A percentile compares a stretch with the other conserved stretches of the same genome.
These are phyloP conservation scores for Ptychobarbus kaznakovi DNA, from an alignment of 2,797 vertebrate species.

Conservation along the genomic window DNA sequence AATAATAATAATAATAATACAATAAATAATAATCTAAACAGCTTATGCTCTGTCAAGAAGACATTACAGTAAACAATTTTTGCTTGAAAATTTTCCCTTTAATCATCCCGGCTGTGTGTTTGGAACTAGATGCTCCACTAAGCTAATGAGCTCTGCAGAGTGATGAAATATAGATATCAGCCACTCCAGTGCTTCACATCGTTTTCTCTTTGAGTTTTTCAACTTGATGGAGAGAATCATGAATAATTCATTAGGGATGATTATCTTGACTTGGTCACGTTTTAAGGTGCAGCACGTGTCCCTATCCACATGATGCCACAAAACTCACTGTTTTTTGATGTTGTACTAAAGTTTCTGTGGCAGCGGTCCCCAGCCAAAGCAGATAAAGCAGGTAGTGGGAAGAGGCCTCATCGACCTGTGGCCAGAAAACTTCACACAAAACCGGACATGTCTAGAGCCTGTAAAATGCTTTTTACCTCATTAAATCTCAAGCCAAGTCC, in stretches of 20 bases:
- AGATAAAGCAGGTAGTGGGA: neutral
- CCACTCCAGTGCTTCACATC: neutral
- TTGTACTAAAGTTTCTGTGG: neutral
- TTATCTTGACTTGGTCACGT: slow-evolving; percentile 27
- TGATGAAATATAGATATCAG: slow-evolving; percentile 50
- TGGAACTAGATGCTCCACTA: neutral
- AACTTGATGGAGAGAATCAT: slow-evolving; percentile 14
- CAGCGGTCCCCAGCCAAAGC: neutral
- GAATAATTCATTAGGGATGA: slow-evolving; percentile 37
- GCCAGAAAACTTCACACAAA: neutral
- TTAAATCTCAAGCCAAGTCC: neutral
- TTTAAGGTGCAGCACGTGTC: slow-evolving; percentile 27
- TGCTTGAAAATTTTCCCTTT: neutral
- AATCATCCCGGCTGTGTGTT: neutral
- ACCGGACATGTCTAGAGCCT: neutral
- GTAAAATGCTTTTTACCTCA: slow-evolving; percentile 1
- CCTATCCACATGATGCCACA: neutral
- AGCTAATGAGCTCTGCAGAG: slow-evolving; percentile 6
- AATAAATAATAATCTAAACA: neutral
- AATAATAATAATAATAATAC: too few relatives aligned
- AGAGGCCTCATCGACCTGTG: neutral
- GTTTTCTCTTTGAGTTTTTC: slow-evolving; percentile 8
- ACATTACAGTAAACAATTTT: neutral
- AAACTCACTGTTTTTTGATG: neutral
- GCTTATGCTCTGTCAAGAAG: neutral